Evolutionary conservation across 1,140 invertebrate species (phyloP).

Genomic region (Diabrotica undecimpunctata): DNA sequence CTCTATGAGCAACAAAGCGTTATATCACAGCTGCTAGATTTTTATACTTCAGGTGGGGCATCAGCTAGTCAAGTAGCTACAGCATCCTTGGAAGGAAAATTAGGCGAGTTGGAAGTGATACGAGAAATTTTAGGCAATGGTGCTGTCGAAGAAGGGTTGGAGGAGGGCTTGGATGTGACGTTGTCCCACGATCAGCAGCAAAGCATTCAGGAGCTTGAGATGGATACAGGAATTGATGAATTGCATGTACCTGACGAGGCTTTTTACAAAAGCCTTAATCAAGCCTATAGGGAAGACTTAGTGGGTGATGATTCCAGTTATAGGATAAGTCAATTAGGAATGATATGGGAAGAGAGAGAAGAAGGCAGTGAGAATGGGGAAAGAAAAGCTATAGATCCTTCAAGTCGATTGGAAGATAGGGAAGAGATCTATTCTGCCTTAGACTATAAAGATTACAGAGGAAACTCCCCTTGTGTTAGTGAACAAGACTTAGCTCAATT

Average conservation of each 20-base stretch:
- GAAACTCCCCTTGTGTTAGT: conserved; percentile 68
- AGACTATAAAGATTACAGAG: conserved; percentile 77
- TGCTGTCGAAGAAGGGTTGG: conserved; percentile 58
- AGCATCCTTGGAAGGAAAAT: conserved; percentile 27
- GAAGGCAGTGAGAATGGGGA: conserved; percentile 46
- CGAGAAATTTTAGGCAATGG: conserved; percentile 59
- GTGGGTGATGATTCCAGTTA: conserved; percentile 59
- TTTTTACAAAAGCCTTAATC: conserved; percentile 84
- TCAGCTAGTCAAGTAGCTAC: conserved; percentile 12
- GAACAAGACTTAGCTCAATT: conserved; percentile 75
- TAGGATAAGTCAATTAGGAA: conserved; percentile 66
- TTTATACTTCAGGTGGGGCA: conserved; percentile 55
- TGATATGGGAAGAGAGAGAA: conserved; percentile 75
- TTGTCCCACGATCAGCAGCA: conserved; percentile 42
- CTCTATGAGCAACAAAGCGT: conserved; percentile 87
- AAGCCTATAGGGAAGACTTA: conserved; percentile 77
- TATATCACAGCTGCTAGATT: conserved; percentile 82
- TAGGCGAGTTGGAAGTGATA: conserved; percentile 55
- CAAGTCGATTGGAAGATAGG: conserved; percentile 51
- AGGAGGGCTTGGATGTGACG: conserved; percentile 56
- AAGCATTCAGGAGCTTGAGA: conserved; percentile 51
- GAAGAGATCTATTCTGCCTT: conserved; percentile 70
- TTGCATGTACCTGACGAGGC: conserved; percentile 71
- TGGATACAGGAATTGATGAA: conserved; percentile 52
- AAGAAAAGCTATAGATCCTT: conserved; percentile 49